Conservation (phyloP, 2,113 vertebrate genomes). For the Litocranius walleri region DNA sequence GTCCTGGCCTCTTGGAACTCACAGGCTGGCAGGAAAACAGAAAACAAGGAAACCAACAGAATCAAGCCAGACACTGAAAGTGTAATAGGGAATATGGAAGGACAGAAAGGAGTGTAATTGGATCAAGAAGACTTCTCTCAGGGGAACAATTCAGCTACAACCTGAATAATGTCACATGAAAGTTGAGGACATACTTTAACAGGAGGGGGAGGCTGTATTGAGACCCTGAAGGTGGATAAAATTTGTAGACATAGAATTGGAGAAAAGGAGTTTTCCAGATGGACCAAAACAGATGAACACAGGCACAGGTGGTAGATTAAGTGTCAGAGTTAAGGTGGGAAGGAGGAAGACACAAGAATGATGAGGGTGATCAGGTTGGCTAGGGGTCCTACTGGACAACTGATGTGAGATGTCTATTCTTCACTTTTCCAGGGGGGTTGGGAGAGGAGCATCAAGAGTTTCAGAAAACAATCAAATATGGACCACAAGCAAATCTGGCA, state of each 20-base stretch:
- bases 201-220: no score
- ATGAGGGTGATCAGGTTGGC: fast-evolving
- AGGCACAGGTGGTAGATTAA: not conserved
- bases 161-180: not conserved
- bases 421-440: fast-evolving
- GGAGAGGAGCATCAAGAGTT: fast-evolving
- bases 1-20: not conserved
- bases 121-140: not conserved
- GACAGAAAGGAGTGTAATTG: not conserved
- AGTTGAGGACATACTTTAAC: no score
- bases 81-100: not conserved
- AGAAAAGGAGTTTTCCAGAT: not conserved
- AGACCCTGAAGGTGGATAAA: not conserved
- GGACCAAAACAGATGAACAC: not conserved
- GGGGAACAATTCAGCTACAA: not conserved
- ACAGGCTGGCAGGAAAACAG: not conserved
- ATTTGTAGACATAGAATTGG: not conserved
- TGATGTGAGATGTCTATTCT: not conserved
- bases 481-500: not conserved
- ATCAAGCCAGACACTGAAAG: not conserved
- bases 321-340: not conserved
- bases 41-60: not conserved
- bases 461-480: not conserved
- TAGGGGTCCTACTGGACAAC: no score
- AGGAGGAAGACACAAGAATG: not conserved